Conservation (phyloP, 2,888 invertebrate genomes). For the Gonocerus acuteangulatus region DNA sequence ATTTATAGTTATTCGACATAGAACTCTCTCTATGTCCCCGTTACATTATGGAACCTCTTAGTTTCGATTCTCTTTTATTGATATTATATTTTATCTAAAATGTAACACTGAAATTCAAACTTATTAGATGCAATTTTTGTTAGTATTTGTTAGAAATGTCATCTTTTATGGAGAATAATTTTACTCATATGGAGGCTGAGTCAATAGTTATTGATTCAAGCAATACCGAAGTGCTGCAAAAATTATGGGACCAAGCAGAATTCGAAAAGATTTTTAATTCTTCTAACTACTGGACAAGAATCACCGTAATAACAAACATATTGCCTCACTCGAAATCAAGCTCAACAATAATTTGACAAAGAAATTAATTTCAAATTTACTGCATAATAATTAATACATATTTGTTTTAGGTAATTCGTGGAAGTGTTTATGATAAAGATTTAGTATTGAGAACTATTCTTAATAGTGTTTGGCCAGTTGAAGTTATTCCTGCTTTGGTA, state of each 20-base stretch:
- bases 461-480: neutral
- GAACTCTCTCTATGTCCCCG: no score
- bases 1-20: no score
- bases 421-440: constrained; percentile 10
- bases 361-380: neutral
- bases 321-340: no score
- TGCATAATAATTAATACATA: neutral
- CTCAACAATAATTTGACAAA: neutral
- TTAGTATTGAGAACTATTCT: neutral
- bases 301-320: neutral
- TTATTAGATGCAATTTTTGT: no score
- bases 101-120: no score
- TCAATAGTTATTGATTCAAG: neutral
- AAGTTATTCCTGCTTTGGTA: constrained; percentile 15
- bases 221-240: neutral
- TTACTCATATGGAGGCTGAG: neutral
- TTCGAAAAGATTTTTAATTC: constrained; percentile 11
- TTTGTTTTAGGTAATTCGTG: neutral
- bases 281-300: constrained; percentile 13
- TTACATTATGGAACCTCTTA: no score
- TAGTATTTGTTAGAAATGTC: no score
- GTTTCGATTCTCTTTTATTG: no score
- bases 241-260: constrained; percentile 6
- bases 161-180: no score
- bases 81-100: no score